Evolutionary conservation across 2,888 invertebrate genomes (phyloP), one percentile per base, ranked within the genome.

Genomic region (Carcina quercana): DNA sequence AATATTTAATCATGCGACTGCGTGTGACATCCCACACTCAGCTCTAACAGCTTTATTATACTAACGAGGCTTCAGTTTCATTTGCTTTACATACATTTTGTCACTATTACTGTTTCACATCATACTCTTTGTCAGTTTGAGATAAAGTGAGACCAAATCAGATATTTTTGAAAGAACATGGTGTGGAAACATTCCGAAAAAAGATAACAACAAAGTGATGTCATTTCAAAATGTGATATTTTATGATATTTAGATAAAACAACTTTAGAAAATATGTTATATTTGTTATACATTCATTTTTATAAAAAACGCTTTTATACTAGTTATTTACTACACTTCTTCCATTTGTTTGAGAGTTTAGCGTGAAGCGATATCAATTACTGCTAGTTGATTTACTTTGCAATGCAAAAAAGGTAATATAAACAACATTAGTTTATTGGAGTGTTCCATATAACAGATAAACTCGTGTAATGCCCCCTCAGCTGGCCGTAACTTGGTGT

Each of bases 341-440:
- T n/a, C n/a, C n/a, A n/a, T n/a, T n/a, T n/a, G n/a, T n/a, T n/a
- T 58, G 43, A 50, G 53, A 50, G 53, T 52, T 52, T 50, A 48
- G 55, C 37, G 53, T 51, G 42, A 34, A 35, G 37, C 26, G 47
- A 47, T 64, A 60, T 66, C 59, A 49, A 53, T 62, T 63, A 57
- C 60, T 55, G 55, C 54, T 38, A 44, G 48, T 61, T 44, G 50
- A 54, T 59, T 65, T 50, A 47, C 61, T 59, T 53, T 40, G 56
- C 53, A 51, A 59, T 56, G 56, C 54, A 53, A 55, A 58, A 42
- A 58, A 50, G 53, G 53, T 56, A 50, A 50, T 50, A 59, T 65
- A 67, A 68, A 65, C 47, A 59, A 51, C 42, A 49, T 59, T 53
- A 62, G 51, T 59, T 61, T 66, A 67, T 61, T 57, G 43, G 54